A percentile compares a stretch with the other conserved stretches of the same genome.
Conservation (phyloP, 2,797 vertebrate species). For the Telmatherina bonti region DNA sequence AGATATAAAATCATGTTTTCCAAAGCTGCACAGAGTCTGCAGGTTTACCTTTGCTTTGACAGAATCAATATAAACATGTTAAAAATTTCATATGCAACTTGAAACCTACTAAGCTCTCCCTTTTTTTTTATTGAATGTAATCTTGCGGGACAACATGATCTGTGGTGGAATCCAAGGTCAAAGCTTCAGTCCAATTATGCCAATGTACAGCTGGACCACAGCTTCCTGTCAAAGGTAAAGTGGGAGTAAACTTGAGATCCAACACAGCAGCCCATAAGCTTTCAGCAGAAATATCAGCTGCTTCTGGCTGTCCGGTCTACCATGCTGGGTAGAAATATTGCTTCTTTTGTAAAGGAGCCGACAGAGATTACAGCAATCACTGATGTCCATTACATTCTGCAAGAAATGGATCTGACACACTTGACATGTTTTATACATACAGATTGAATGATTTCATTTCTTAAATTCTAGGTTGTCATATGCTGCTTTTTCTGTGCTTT, state of each 20-base stretch:
- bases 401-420: neutral
- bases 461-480: neutral
- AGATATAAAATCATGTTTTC: neutral
- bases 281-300: neutral
- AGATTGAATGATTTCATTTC: neutral
- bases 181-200: neutral
- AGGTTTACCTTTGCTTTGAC: slow-evolving; percentile 3
- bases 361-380: neutral
- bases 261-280: neutral
- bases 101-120: neutral
- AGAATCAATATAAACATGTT: neutral
- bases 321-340: too few species aligned
- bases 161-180: neutral
- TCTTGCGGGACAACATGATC: slow-evolving; percentile 7
- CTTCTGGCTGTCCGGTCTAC: neutral
- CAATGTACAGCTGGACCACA: neutral
- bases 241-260: neutral
- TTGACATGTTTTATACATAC: neutral
- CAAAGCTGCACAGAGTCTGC: neutral
- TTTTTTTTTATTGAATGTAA: slow-evolving; percentile 1
- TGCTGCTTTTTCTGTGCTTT: neutral
- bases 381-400: neutral
- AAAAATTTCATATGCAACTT: neutral
- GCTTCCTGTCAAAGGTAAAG: neutral
- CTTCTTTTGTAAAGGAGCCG: too few species aligned